phyloP scores from a whole-genome alignment of 2,888 invertebrate species.

The Caenorhabditis uteleia region DNA sequence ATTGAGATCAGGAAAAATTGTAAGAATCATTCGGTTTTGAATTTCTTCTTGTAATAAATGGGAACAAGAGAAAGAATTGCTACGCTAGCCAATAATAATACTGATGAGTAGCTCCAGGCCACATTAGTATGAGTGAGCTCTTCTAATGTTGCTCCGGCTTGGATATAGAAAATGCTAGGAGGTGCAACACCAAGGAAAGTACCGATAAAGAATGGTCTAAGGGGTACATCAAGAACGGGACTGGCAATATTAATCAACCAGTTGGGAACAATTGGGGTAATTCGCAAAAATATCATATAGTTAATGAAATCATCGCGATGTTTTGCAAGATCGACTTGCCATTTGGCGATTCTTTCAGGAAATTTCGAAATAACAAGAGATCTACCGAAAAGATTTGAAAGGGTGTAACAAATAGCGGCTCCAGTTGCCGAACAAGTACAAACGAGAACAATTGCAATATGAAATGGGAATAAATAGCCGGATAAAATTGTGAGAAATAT shows the following conservation, averaged over 20 bases:
- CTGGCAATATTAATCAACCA: conserved; percentile 98
- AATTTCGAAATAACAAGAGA: conserved; percentile 78
- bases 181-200: conserved; percentile 96
- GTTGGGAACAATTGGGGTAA: conserved; percentile 96
- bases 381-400: conserved; percentile 88
- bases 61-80: conserved; percentile 86
- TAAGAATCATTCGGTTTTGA: conserved; percentile 27
- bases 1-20: conserved; percentile 1
- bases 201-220: conserved; percentile 88
- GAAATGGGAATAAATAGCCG: conserved; percentile 93
- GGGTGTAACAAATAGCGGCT: conserved; percentile 90
- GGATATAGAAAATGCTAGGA: conserved; percentile 94
- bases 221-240: conserved; percentile 93
- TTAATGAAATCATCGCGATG: conserved; percentile 88
- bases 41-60: conserved; percentile 76
- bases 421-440: conserved; percentile 89
- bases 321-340: conserved; percentile 79
- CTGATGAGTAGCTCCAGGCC: conserved; percentile 72
- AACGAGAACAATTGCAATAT: conserved; percentile 83
- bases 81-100: conserved; percentile 76
- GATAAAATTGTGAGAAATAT: conserved; percentile 94
- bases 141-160: conserved; percentile 94
- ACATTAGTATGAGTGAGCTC: conserved; percentile 86
- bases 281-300: conserved; percentile 93
- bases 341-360: conserved; percentile 84